Evolutionary conservation across 30 jellyfish, hydroid and myxozoan genomes (phyloP).

Genomic region (Haliclystus octoradiatus): DNA sequence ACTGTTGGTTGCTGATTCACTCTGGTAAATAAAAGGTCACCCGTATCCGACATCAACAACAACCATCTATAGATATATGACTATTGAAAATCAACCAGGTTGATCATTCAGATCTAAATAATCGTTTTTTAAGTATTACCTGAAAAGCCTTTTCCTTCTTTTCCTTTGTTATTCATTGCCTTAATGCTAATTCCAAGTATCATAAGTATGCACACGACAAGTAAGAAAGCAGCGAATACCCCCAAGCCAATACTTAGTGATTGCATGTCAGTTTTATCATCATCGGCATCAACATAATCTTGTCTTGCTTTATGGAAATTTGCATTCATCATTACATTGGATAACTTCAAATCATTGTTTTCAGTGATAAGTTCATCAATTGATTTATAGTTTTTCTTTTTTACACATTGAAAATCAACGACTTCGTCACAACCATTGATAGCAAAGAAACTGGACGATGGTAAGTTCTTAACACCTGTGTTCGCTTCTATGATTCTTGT

Average conservation of each 20-base stretch:
- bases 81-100: too few species aligned
- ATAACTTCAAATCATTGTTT: background rate
- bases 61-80: too few species aligned
- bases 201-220: background rate
- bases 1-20: too few species aligned
- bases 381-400: too few species aligned
- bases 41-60: too few species aligned
- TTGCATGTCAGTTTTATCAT: background rate
- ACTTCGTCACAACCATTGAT: constrained; percentile 52
- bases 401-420: constrained; percentile 40
- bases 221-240: background rate
- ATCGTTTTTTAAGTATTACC: too few species aligned
- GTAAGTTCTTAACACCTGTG: constrained; percentile 69
- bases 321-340: background rate
- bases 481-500: constrained; percentile 50
- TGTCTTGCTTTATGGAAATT: background rate
- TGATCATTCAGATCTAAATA: too few species aligned
- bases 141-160: too few species aligned
- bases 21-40: too few species aligned
- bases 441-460: constrained; percentile 74
- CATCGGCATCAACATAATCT: background rate
- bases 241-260: background rate
- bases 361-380: background rate
- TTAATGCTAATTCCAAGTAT: background rate
- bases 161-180: too few species aligned